Percentiles rank a stretch among this genome's conserved stretches.
Evolutionary conservation across 2,797 vertebrate species (phyloP).

Genomic region (Threskiornis aethiopicus): DNA sequence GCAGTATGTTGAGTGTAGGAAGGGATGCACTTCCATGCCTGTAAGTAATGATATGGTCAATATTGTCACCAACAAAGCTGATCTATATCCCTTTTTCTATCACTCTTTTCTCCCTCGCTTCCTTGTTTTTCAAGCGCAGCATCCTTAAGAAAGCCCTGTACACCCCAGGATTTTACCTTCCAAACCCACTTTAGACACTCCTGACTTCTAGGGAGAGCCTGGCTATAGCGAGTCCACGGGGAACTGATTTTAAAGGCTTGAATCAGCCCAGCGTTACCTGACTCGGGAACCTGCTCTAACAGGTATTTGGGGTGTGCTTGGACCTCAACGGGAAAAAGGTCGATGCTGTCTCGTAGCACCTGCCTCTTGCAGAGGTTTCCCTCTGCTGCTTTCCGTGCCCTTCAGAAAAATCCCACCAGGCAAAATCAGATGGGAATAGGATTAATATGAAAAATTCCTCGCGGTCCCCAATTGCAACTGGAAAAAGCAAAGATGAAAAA

Average conservation of each 20-base stretch:
- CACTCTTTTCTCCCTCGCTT: background rate
- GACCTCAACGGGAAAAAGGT: background rate
- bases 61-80: background rate
- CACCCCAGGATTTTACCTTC: background rate
- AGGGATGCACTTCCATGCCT: background rate
- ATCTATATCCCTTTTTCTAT: background rate
- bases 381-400: background rate
- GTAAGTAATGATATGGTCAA: background rate
- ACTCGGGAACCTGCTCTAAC: background rate
- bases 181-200: background rate
- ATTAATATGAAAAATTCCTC: background rate
- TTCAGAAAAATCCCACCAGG: background rate
- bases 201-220: background rate
- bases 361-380: background rate
- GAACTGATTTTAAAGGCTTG: background rate
- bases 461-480: background rate
- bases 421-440: background rate
- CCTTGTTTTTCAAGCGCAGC: background rate
- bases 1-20: background rate
- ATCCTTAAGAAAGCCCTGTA: background rate
- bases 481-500: background rate
- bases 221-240: background rate
- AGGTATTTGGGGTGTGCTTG: background rate
- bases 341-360: background rate
- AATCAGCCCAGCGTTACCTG: background rate